Evolutionary conservation across 2,888 invertebrate species (phyloP).

Genomic region (Rhingia campestris): DNA sequence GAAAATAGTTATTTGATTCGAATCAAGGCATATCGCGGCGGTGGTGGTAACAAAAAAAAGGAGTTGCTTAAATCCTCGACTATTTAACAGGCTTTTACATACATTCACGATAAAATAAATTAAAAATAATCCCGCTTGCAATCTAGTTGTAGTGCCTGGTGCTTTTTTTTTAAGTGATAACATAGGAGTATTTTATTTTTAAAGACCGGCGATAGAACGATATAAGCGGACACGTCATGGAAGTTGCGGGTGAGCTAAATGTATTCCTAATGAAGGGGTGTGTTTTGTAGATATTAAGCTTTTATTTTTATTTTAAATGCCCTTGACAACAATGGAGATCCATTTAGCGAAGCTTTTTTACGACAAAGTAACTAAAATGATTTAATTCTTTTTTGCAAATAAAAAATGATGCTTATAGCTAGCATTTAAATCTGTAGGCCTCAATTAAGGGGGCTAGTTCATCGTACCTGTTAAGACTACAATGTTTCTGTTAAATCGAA

Average conservation of each 20-base stretch:
- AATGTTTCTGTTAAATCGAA: too few species aligned
- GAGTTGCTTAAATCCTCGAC: constrained; percentile 43
- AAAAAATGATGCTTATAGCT: background rate
- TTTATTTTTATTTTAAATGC: constrained; percentile 11
- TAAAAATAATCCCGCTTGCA: background rate
- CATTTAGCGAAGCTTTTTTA: too few species aligned
- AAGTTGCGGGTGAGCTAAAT: constrained; percentile 62
- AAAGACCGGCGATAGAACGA: background rate
- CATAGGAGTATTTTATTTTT: constrained; percentile 5
- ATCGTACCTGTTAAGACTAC: too few species aligned
- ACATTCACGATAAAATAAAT: background rate
- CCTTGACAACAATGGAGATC: constrained; percentile 1
- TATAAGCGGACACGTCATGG: constrained; percentile 48
- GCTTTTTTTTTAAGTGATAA: background rate
- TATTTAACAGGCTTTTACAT: constrained; percentile 54
- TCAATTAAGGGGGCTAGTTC: too few species aligned
- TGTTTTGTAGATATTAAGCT: constrained; percentile 2
- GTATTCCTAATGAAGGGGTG: background rate
- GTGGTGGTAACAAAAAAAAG: constrained; percentile 36
- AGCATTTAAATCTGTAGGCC: too few species aligned
- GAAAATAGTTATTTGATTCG: constrained; percentile 53
- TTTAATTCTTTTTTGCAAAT: too few species aligned
- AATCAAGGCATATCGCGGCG: constrained; percentile 66
- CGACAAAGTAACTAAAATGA: too few species aligned
- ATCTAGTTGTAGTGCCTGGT: background rate